Percentiles rank a stretch among this genome's conserved stretches.
These are phyloP conservation scores for Celastrina argiolus DNA, from an alignment of 2,888 invertebrate species.

Conservation along the genomic window DNA sequence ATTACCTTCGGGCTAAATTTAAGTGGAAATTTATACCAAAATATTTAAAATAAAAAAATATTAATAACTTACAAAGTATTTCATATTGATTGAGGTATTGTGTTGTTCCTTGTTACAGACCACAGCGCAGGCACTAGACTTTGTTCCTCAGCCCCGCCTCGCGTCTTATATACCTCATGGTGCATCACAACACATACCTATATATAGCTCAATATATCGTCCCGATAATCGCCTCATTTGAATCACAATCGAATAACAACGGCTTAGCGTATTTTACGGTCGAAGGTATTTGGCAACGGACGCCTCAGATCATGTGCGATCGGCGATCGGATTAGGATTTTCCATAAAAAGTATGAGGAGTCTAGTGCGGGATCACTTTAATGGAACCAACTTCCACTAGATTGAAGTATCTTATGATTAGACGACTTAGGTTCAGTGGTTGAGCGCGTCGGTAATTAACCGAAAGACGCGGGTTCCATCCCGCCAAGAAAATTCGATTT, in stretches of 20 bases:
- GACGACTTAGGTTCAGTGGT: too few species aligned
- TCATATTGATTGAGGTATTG: slow-evolving; percentile 31
- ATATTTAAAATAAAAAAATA: background rate
- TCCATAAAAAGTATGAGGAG: too few species aligned
- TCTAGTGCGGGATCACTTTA: too few species aligned
- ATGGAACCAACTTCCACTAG: too few species aligned
- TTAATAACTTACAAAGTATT: slow-evolving; percentile 33
- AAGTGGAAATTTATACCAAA: too few species aligned
- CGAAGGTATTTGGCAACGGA: background rate
- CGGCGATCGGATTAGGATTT: background rate
- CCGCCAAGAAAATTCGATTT: too few species aligned
- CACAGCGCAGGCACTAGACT: background rate
- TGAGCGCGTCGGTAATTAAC: too few species aligned
- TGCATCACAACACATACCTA: background rate
- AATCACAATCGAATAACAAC: slow-evolving; percentile 4
- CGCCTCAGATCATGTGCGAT: background rate
- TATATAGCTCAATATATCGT: background rate
- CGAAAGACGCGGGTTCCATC: too few species aligned
- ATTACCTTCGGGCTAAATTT: too few species aligned
- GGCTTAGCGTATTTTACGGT: background rate
- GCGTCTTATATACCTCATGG: background rate
- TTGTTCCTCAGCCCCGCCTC: background rate
- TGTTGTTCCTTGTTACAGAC: too few species aligned
- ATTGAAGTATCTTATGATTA: too few species aligned
- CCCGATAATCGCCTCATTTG: slow-evolving; percentile 1